Percentiles rank a stretch among this genome's conserved stretches.
Evolutionary conservation across 1,140 invertebrate genomes (phyloP).

Genomic region (Agrilus planipennis): DNA sequence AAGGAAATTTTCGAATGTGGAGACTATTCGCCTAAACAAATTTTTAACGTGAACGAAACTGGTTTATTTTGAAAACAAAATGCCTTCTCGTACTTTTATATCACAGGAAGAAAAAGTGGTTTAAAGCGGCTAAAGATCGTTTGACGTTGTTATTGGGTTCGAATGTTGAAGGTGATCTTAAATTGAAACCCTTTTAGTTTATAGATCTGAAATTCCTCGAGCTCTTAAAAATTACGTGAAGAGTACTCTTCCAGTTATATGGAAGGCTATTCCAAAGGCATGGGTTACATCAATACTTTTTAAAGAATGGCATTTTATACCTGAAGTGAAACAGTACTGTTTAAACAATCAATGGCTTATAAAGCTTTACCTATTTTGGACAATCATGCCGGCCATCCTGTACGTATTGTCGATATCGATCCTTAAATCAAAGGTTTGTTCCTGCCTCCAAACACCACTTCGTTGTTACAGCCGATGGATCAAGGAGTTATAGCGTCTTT

Average conservation of each 20-base stretch:
- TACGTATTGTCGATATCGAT: too few relatives aligned
- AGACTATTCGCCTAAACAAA: conserved; percentile 26
- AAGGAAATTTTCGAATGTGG: conserved; percentile 29
- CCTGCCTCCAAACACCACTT: conserved; percentile 34
- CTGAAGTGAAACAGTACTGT: conserved; percentile 15
- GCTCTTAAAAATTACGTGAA: conserved; percentile 11
- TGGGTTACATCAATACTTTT: conserved; percentile 16
- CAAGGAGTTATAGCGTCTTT: conserved; percentile 30
- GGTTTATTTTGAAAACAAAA: conserved; percentile 30
- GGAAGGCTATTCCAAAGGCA: conserved; percentile 26
- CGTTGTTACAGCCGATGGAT: conserved; percentile 33
- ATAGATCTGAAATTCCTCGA: conserved; percentile 12
- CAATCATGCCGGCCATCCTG: conserved; percentile 25
- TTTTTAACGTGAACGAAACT: conserved; percentile 34
- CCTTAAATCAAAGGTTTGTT: conserved; percentile 27
- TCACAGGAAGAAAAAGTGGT: conserved; percentile 25
- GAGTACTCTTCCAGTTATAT: conserved; percentile 29
- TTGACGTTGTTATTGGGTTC: too few relatives aligned
- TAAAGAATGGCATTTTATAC: conserved; percentile 13
- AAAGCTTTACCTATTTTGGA: conserved; percentile 27
- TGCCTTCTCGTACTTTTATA: conserved; percentile 24
- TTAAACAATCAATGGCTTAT: neutral
- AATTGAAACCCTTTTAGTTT: conserved; percentile 12
- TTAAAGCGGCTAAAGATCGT: conserved; percentile 35
- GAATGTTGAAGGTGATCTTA: too few relatives aligned